These are phyloP conservation scores for Sarcophaga carnaria DNA, from an alignment of 2,888 invertebrate species.

Conservation along the genomic window DNA sequence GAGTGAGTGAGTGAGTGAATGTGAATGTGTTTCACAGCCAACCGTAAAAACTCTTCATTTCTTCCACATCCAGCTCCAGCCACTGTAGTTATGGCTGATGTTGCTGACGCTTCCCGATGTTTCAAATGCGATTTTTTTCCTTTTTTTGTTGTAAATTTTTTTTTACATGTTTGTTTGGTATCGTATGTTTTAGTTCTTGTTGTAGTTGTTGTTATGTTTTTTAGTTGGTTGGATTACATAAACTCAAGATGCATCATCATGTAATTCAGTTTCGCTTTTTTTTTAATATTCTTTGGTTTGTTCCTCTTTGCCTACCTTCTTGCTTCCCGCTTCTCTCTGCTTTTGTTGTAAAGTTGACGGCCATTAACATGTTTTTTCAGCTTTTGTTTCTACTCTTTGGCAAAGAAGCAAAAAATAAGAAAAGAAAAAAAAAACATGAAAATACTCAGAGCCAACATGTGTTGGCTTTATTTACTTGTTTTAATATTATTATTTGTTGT, in stretches of 20 bases:
- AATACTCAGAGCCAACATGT: conserved; percentile 61
- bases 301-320: neutral
- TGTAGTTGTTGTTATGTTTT: conserved; percentile 28
- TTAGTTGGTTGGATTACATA: conserved; percentile 72
- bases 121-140: conserved; percentile 5
- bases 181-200: conserved; percentile 17
- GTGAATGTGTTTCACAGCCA: neutral
- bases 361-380: conserved; percentile 60
- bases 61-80: conserved; percentile 31
- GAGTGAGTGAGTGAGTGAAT: neutral
- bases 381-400: conserved; percentile 33
- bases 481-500: conserved; percentile 40
- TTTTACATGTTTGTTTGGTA: conserved; percentile 15
- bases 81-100: conserved; percentile 25
- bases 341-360: conserved; percentile 60
- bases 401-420: too few relatives aligned
- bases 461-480: conserved; percentile 61
- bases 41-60: neutral
- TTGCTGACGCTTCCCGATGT: conserved; percentile 15
- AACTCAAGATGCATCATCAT: conserved; percentile 68
- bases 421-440: neutral
- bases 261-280: conserved; percentile 69
- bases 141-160: neutral
- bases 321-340: conserved; percentile 16
- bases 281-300: conserved; percentile 38